Base-by-base conservation (phyloP, 2,113 vertebrate genomes). In the Mellivora capensis region DNA sequence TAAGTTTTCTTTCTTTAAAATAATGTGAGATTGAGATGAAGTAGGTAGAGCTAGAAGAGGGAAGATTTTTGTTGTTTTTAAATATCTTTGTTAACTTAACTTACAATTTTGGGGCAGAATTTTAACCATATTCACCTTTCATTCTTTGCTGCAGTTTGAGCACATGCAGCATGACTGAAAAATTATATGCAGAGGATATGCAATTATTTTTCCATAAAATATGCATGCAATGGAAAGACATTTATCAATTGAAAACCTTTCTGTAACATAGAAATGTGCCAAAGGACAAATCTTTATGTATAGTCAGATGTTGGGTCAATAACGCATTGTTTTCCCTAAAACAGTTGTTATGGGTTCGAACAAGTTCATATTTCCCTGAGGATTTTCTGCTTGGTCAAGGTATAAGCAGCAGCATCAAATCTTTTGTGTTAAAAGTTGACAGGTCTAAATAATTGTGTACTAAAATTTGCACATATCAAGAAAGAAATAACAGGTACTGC, bases 1-100 rank as follows among this genome's bases (percentile, higher is more conserved):
- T 99, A 99, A 98, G 97, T 98, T 98, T 98, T 94, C 93, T 97
- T 97, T 94, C 97, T 97, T 94, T 98, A 98, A 98, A 97, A 95
- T 94, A 97, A 95, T 87, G 94, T 90, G 97, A 96, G 44, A 94
- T 93, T 89, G 84, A 96, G 81, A 87, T 83, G 93, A 97, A 98
- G 96, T 81, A 96, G 91, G 94, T 93, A 97, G 98, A 98, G 96
- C 1, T 54, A 94, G 96, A 97, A 96, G 97, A 3, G 2, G 96
- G 25, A 69, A 59, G 69, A 5, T 42, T 89, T 91, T 81, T 79
- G 74, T 76, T 97, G 80, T 87, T 97, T 90, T 84, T 93, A 94
- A 97, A 90, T 97, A 88, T 54, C 29, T 34, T 47, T 52, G 54
- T 69, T 85, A 90, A 64, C 93, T 98, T 97, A 83, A 80, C 59